Base-by-base conservation (phyloP, 2,888 invertebrate species). In the Doris montereyensis region DNA sequence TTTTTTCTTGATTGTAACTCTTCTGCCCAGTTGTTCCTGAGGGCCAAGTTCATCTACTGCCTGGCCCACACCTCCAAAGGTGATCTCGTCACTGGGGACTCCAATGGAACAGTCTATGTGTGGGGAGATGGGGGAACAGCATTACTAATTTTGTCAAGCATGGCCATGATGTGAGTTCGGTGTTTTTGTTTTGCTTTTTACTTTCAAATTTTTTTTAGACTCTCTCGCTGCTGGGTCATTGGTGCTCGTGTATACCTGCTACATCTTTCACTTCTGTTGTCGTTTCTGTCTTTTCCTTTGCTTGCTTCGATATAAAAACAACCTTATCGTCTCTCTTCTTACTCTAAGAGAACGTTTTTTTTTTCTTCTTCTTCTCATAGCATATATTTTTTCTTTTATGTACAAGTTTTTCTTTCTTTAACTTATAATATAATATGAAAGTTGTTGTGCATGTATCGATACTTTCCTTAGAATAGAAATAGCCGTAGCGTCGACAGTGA, bases 121-220 rank as follows among this genome's bases (percentile, higher is more conserved):
- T 91, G 90, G 89, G 89, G 86, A 1, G 84, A 87, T 62, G 87
- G 87, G 1, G 87, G 87, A 89, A 89, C 78, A 86, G 82, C 68
- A 88, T 90, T 79, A 88, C 87, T 17, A 90, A 90, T 83, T 87
- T 86, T 78, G 84, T 90, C 80, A 90, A 90, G 77, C 91, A 91
- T 82, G 89, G 87, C 0, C 91, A 91, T 81, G 88, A 90, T 75
- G 91, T 90, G 81, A 83, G 88, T 80, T 21, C 17, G 32, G 24
- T 24, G 10, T 3, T 24, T 62, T 26, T 30, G 1, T 13, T n/a
- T 72, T n/a, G n/a, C n/a, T n/a, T n/a, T n/a, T n/a, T 68, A 10
- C 24, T 5, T 32, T n/a, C 8, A 28, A 62, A n/a, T 62, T 2
- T 32, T 24, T 5, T 24, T 34, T 1, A 24, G 26, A 17, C 30